Evolutionary conservation across 53 echinoderm and acorn worm genomes (phyloP), one percentile per base, ranked within the genome.

Genomic region (Glandiceps talaboti): DNA sequence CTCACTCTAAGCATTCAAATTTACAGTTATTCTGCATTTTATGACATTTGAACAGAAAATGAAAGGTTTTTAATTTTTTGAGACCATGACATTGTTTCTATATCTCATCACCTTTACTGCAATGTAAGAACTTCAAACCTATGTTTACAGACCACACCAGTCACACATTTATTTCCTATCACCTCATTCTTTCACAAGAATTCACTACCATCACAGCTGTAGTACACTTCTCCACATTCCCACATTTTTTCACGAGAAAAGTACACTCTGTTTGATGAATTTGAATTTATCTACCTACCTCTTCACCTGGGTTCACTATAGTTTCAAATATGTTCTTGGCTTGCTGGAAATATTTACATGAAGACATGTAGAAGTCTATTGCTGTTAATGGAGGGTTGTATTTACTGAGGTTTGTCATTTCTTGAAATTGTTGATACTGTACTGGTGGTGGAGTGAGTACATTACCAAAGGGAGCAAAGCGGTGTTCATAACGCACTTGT

Each of bases 341-440:
- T 45, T 90, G 89, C 80, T 90, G 81, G 90, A 95, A 95, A 73
- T 88, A 83, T 74, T 95, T 90, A 30, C 86, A 90, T 25, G 95
- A 83, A 1, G 90, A 90, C 74, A 84, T 88, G 76, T 90, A 95
- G 75, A 92, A 78, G 75, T 90, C 85, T 1, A 90, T 33, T 0
- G 90, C 74, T 25, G 33, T 84, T 10, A 87, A 88, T 14, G 87
- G 80, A 26, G 82, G 79, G 72, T 82, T 83, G 74, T 88, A 90
- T 74, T 86, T 87, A 82, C 87, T 83, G 0, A 88, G 85, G 76
- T 91, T 85, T 0, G 91, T 88, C 76, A 95, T 88, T 77, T 95
- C 92, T 77, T 84, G 88, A 87, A 92, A 95, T 75, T 92, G 92
- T 80, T 95, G 92, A 73, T 95, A 95, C 80, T 95, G 95, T 79